Evolutionary conservation across 2,797 vertebrate genomes (phyloP).

Genomic region (Chanos chanos): DNA sequence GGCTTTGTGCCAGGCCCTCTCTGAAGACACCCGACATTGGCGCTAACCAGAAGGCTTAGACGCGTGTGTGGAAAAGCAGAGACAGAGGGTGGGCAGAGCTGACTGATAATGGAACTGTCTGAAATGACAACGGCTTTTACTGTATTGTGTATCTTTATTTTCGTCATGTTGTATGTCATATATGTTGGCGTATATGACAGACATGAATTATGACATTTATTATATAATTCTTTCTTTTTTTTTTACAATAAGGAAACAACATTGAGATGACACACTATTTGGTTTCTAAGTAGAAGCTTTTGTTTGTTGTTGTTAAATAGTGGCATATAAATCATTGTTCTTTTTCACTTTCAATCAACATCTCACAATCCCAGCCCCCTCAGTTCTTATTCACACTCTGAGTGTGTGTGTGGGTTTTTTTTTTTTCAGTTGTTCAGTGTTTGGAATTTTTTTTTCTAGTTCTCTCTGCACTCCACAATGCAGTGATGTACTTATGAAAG

Average conservation of each 20-base stretch:
- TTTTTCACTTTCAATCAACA: slow-evolving; percentile 69
- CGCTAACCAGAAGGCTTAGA: no score
- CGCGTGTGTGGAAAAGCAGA: slow-evolving; percentile 27
- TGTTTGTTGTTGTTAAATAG: slow-evolving; percentile 81
- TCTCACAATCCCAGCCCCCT: slow-evolving; percentile 62
- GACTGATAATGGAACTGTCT: slow-evolving; percentile 53
- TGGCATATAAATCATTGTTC: slow-evolving; percentile 68
- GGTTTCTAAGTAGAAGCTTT: slow-evolving; percentile 83
- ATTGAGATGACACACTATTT: slow-evolving; percentile 85
- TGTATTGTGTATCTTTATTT: slow-evolving; percentile 81
- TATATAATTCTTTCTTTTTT: slow-evolving; percentile 74
- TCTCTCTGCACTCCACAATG: slow-evolving; percentile 58
- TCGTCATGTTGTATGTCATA: slow-evolving; percentile 78
- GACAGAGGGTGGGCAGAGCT: slow-evolving; percentile 39
- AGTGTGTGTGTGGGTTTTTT: slow-evolving; percentile 56
- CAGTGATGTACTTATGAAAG: slow-evolving; percentile 34
- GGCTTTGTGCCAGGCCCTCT: slow-evolving; percentile 38
- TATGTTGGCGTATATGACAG: slow-evolving; percentile 79
- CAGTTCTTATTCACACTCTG: slow-evolving; percentile 75
- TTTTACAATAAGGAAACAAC: slow-evolving; percentile 85
- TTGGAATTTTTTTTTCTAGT: slow-evolving; percentile 54
- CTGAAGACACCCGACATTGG: slow-evolving; percentile 30
- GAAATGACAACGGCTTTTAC: no score
- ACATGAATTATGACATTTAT: slow-evolving; percentile 79
- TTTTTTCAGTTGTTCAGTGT: slow-evolving; percentile 59